A percentile compares a stretch with the other conserved stretches of the same genome.
Evolutionary conservation across 2,113 vertebrate genomes (phyloP).

Genomic region (Apodemus speciosus): DNA sequence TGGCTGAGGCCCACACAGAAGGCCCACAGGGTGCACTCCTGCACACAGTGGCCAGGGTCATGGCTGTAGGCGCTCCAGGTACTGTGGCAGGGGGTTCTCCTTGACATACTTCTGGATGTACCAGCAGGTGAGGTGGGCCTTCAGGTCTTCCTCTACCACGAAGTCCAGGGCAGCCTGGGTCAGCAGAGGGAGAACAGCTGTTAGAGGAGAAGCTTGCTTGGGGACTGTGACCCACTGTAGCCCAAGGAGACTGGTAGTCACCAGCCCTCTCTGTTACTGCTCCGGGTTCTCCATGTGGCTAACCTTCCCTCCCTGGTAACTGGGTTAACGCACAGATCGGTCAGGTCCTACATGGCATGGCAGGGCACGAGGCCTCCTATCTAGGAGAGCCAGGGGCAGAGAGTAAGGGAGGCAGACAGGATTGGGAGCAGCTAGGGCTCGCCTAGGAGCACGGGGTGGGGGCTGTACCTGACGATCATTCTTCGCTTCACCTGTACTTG

Average conservation of each 20-base stretch:
- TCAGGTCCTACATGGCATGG: not conserved
- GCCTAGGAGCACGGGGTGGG: not conserved
- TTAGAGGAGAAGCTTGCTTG: not conserved
- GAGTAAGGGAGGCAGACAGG: not conserved
- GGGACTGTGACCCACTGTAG: not conserved
- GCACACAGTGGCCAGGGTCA: slow-evolving; percentile 69
- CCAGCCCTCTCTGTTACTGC: not conserved
- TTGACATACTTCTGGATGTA: slow-evolving; percentile 99
- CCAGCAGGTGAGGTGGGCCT: slow-evolving; percentile 97
- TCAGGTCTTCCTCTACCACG: slow-evolving; percentile 97
- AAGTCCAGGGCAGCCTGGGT: slow-evolving; percentile 97
- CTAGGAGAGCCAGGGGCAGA: not conserved
- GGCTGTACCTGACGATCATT: too few relatives aligned
- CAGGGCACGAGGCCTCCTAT: not conserved
- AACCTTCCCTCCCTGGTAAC: not conserved
- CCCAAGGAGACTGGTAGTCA: too few relatives aligned
- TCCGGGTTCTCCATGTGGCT: not conserved
- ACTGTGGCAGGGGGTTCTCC: slow-evolving; percentile 97
- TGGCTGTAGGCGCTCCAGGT: slow-evolving; percentile 92
- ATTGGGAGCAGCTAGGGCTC: not conserved
- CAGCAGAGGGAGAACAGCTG: not conserved
- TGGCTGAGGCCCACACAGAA: slow-evolving; percentile 64
- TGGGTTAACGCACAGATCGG: not conserved
- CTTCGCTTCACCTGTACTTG: not conserved
- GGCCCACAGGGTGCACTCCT: slow-evolving; percentile 60